phyloP scores from a whole-genome alignment of 1,140 invertebrate species.

The Bathynomus jamesi region DNA sequence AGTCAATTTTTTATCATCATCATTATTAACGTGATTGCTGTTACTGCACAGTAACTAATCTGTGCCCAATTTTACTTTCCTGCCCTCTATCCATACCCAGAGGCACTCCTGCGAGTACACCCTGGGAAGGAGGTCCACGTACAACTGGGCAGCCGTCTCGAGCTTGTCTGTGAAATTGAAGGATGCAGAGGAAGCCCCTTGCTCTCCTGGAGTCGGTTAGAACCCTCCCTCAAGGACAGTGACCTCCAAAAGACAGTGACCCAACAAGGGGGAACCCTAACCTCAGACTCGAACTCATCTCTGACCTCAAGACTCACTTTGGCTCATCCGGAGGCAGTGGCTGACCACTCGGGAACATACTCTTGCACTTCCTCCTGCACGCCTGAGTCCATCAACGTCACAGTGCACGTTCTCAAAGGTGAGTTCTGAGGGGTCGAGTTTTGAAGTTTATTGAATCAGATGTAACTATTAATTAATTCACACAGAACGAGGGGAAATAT shows the following conservation, averaged over 20 bases:
- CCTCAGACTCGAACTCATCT: not conserved
- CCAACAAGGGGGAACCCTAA: not conserved
- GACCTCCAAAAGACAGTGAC: not conserved
- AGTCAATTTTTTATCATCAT: not conserved
- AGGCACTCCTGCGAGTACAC: slow-evolving; percentile 4
- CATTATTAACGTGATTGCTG: not conserved
- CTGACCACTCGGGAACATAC: slow-evolving; percentile 14
- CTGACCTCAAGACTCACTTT: not conserved
- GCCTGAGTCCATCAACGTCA: slow-evolving; percentile 7
- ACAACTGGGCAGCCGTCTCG: slow-evolving; percentile 17
- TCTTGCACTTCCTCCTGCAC: slow-evolving; percentile 22
- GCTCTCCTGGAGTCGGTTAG: slow-evolving; percentile 11
- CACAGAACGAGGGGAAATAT: no score
- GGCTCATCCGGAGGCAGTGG: not conserved
- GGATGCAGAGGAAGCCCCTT: slow-evolving; percentile 11
- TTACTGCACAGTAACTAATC: not conserved
- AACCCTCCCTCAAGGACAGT: not conserved
- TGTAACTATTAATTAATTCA: no score
- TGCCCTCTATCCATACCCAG: not conserved
- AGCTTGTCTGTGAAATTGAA: slow-evolving; percentile 13
- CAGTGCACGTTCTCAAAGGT: slow-evolving; percentile 22
- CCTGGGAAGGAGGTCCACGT: slow-evolving; percentile 7
- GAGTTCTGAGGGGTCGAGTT: no score
- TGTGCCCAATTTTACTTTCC: not conserved
- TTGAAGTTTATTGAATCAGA: no score